These are phyloP conservation scores for Actinostola sp. DNA, from an alignment of 92 coral and sea anemone species.

Conservation along the genomic window DNA sequence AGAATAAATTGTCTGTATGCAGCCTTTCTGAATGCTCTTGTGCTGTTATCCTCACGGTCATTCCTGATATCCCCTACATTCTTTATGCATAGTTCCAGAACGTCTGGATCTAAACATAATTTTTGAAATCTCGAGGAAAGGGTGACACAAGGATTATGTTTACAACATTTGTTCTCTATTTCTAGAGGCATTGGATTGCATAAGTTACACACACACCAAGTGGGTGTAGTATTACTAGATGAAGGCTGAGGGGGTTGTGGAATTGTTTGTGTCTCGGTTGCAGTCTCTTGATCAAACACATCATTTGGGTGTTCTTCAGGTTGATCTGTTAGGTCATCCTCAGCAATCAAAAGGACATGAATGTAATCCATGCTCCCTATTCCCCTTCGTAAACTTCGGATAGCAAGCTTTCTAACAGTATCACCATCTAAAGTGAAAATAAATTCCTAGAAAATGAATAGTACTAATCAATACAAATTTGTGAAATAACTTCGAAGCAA, in stretches of 20 bases:
- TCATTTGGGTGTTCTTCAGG: background rate
- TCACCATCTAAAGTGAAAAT: constrained; percentile 32
- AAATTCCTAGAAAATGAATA: constrained; percentile 14
- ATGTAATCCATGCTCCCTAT: constrained; percentile 53
- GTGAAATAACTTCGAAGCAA: background rate
- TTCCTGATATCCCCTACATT: constrained; percentile 47
- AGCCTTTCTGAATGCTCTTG: constrained; percentile 53
- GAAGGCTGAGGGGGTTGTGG: background rate
- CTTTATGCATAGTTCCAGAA: constrained; percentile 35
- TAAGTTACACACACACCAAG: constrained; percentile 27
- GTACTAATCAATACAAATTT: background rate
- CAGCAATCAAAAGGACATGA: constrained; percentile 34
- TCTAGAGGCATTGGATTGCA: constrained; percentile 46
- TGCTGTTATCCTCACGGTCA: constrained; percentile 55
- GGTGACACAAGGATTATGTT: constrained; percentile 16
- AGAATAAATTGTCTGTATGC: constrained; percentile 39
- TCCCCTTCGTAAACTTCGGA: constrained; percentile 37
- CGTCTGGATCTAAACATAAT: constrained; percentile 62
- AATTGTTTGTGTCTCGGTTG: too few relatives aligned
- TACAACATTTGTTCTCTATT: constrained; percentile 24
- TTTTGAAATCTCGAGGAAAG: constrained; percentile 17
- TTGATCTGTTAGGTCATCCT: constrained; percentile 37
- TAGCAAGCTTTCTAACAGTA: constrained; percentile 35
- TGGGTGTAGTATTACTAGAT: too few relatives aligned
- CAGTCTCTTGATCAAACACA: too few relatives aligned